Evolutionary conservation across 2,797 vertebrate species (phyloP).

Genomic region (Sphaeramia orbicularis): DNA sequence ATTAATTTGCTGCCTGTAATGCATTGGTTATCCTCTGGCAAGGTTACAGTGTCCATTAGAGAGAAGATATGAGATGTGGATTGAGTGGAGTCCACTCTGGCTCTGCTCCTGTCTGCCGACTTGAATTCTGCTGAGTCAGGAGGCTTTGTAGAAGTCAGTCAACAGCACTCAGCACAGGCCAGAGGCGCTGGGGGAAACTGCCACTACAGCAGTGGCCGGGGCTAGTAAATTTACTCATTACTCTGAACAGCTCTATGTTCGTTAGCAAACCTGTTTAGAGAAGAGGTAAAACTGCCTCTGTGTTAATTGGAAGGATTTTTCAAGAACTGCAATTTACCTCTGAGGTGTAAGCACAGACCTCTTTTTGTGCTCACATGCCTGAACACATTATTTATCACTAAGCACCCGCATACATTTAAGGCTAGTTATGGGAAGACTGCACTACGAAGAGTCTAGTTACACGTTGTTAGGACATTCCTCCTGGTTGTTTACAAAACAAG

Average conservation of each 20-base stretch:
- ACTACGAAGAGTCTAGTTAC: constrained; percentile 37
- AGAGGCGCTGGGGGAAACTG: constrained; percentile 64
- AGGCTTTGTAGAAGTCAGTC: constrained; percentile 72
- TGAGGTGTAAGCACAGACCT: constrained; percentile 3
- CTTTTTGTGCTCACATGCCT: constrained; percentile 15
- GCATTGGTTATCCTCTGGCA: constrained; percentile 38
- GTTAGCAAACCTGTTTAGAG: constrained; percentile 37
- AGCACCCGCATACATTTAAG: constrained; percentile 16
- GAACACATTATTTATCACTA: constrained; percentile 25
- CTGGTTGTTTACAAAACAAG: constrained; percentile 64
- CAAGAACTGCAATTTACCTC: constrained; percentile 1
- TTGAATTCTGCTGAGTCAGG: constrained; percentile 79
- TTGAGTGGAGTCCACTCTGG: constrained; percentile 41
- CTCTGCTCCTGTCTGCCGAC: constrained; percentile 45
- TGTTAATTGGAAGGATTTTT: constrained; percentile 27
- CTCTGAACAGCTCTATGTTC: constrained; percentile 44
- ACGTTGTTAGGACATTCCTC: constrained; percentile 52
- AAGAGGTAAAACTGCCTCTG: constrained; percentile 29
- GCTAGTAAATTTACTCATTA: constrained; percentile 36
- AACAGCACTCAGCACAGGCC: constrained; percentile 63
- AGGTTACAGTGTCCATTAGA: constrained; percentile 45
- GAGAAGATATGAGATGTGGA: constrained; percentile 52
- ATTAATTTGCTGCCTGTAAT: constrained; percentile 30
- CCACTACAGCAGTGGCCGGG: constrained; percentile 28
- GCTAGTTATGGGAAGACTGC: constrained; percentile 41